Percentiles rank a stretch among this genome's conserved stretches.
Evolutionary conservation across 2,797 vertebrate species (phyloP).

Genomic region (Vultur gryphus): DNA sequence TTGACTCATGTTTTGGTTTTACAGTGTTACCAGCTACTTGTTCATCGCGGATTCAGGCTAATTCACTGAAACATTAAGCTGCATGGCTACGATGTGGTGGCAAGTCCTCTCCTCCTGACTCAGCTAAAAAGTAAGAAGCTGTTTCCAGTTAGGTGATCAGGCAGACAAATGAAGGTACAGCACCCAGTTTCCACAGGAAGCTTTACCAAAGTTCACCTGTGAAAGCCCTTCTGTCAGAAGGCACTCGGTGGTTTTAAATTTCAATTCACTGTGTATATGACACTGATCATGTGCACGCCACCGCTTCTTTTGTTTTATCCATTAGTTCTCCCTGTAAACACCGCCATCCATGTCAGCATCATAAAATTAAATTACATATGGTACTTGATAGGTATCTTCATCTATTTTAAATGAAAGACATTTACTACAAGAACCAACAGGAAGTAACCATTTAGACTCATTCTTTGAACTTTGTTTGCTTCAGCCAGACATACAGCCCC

Average conservation of each 20-base stretch:
- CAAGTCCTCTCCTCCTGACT: not conserved
- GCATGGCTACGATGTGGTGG: accelerated
- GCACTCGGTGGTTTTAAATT: not conserved
- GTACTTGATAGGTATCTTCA: not conserved
- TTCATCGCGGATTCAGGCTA: not conserved
- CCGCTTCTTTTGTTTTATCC: not conserved
- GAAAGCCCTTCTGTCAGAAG: not conserved
- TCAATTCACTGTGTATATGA: not conserved
- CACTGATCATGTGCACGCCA: not conserved
- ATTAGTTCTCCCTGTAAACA: not conserved
- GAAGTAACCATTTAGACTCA: not conserved
- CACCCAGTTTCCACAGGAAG: not conserved
- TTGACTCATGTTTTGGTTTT: not conserved
- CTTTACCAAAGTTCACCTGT: not conserved
- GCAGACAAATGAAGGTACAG: not conserved
- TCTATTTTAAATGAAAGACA: not conserved
- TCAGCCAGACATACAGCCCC: not conserved
- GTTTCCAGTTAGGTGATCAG: not conserved
- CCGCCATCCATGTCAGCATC: not conserved
- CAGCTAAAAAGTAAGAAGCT: not conserved
- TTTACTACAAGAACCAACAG: not conserved
- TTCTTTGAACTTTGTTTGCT: not conserved
- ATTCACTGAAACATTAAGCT: not conserved
- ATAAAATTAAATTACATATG: not conserved
- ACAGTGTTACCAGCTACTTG: not conserved